phyloP scores from a whole-genome alignment of 2,888 invertebrate genomes.

The Spialia ferax region DNA sequence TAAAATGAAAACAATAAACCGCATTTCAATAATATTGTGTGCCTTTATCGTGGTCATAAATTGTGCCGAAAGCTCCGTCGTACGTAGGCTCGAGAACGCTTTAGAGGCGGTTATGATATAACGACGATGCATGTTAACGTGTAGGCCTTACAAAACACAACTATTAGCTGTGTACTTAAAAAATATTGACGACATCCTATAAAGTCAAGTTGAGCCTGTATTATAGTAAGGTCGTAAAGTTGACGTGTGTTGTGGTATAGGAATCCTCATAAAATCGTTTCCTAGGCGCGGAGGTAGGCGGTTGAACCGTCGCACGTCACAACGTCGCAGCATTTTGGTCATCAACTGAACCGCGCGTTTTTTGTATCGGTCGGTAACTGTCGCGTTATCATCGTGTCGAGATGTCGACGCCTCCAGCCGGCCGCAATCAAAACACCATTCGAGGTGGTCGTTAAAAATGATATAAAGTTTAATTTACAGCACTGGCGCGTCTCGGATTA shows the following conservation, averaged over 20 bases:
- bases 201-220: conserved; percentile 65
- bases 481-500: conserved; percentile 75
- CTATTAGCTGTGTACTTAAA: conserved; percentile 65
- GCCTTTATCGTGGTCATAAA: conserved; percentile 34
- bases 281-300: conserved; percentile 52
- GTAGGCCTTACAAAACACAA: conserved; percentile 54
- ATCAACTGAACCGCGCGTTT: conserved; percentile 80
- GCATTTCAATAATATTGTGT: conserved; percentile 47
- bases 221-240: conserved; percentile 72
- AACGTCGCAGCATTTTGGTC: conserved; percentile 67
- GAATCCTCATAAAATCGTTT: conserved; percentile 75
- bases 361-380: conserved; percentile 78
- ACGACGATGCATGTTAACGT: conserved; percentile 19
- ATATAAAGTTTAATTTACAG: conserved; percentile 85
- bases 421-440: conserved; percentile 86
- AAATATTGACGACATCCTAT: conserved; percentile 72
- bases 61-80: neutral
- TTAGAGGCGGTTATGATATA: conserved; percentile 25
- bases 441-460: conserved; percentile 82
- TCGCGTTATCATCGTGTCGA: conserved; percentile 84
- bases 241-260: conserved; percentile 74
- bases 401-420: conserved; percentile 86
- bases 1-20: conserved; percentile 60
- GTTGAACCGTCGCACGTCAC: conserved; percentile 40
- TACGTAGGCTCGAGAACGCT: conserved; percentile 24